Evolutionary conservation across 2,797 vertebrate genomes (phyloP).

Genomic region (Eidolon dupreanum): DNA sequence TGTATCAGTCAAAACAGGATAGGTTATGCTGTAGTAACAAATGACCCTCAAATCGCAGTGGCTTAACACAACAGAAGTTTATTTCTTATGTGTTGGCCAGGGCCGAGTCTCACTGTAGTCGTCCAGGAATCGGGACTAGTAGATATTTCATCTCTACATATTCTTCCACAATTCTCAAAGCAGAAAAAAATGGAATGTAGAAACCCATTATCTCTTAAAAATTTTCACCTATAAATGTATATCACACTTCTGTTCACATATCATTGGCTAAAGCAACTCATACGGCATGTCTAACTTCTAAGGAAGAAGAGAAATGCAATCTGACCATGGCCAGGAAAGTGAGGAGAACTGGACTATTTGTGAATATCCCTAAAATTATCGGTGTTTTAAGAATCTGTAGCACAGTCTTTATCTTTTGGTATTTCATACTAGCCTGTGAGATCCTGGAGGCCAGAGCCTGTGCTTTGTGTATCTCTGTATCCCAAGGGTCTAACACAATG

Average conservation of each 20-base stretch:
- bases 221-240: not conserved
- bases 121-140: not conserved
- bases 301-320: not conserved
- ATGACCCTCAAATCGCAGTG: not conserved
- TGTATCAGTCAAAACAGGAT: not conserved
- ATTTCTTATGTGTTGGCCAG: not conserved
- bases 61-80: not conserved
- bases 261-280: not conserved
- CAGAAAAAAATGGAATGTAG: not conserved
- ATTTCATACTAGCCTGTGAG: not conserved
- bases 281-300: not conserved
- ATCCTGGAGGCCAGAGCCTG: not conserved
- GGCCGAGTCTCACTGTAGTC: not conserved
- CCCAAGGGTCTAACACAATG: not conserved
- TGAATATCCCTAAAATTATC: not conserved
- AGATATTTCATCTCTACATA: not conserved
- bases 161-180: not conserved
- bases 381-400: not conserved
- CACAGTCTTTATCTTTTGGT: not conserved
- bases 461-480: not conserved
- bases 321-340: not conserved
- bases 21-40: not conserved
- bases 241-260: not conserved
- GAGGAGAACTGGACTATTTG: not conserved
- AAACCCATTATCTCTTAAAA: not conserved